Evolutionary conservation across 2,797 vertebrate species (phyloP).

Genomic region (Liasis olivaceus): DNA sequence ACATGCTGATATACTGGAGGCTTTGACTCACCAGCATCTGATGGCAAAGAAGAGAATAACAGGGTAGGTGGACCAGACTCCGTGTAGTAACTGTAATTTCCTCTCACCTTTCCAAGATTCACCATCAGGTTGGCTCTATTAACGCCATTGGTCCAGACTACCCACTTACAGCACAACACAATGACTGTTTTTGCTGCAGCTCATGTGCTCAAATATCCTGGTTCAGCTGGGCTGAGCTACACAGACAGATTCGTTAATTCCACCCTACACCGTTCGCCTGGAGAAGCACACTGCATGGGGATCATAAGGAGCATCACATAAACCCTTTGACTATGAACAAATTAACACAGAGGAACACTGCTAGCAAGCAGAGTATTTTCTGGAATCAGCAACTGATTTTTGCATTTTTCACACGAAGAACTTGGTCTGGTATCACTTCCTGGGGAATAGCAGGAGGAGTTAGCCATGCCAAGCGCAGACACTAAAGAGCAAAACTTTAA

Average conservation of each 20-base stretch:
- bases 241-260: not conserved
- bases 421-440: not conserved
- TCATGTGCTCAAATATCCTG: not conserved
- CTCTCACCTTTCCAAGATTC: not conserved
- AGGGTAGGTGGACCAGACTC: not conserved
- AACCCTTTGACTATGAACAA: not conserved
- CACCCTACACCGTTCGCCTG: not conserved
- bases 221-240: not conserved
- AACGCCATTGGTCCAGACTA: not conserved
- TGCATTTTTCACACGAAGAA: not conserved
- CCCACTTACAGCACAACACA: not conserved
- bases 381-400: not conserved
- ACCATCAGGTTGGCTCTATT: not conserved
- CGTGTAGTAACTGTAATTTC: not conserved
- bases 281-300: not conserved
- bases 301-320: not conserved
- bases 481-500: not conserved
- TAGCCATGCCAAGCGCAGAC: not conserved
- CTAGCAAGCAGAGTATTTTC: not conserved
- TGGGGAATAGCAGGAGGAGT: not conserved
- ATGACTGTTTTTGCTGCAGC: too few relatives aligned
- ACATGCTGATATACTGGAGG: conserved; percentile 92
- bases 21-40: conserved; percentile 89
- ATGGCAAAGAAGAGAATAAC: conserved; percentile 37
- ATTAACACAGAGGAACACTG: not conserved